Percentiles rank a stretch among this genome's conserved stretches.
These are phyloP conservation scores for Manacus vitellinus DNA, from an alignment of 2,113 vertebrate species.

Conservation along the genomic window DNA sequence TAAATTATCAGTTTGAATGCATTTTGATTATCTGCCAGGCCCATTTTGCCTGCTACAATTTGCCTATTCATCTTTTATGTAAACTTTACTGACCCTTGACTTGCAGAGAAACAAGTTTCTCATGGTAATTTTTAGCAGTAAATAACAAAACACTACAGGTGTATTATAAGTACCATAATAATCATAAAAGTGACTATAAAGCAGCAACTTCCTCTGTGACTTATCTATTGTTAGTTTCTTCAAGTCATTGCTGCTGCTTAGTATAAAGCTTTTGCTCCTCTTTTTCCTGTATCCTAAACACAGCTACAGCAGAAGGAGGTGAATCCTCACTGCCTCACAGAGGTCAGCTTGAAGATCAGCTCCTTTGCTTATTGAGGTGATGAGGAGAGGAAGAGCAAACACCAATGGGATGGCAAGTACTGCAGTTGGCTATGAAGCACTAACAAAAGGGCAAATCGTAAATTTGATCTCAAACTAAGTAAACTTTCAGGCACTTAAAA, in stretches of 20 bases:
- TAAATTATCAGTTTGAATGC: conserved; percentile 32
- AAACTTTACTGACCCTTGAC: background rate
- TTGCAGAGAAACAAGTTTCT: conserved; percentile 8
- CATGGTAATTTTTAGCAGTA: conserved; percentile 20
- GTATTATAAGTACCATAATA: background rate
- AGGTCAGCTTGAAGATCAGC: background rate
- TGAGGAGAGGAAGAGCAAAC: background rate
- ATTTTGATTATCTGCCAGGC: background rate
- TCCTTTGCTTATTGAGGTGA: background rate
- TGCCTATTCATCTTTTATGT: conserved; percentile 8
- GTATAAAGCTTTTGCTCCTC: background rate
- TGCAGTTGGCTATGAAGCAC: background rate
- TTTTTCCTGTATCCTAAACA: background rate
- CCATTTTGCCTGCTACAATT: background rate
- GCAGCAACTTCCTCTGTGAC: background rate
- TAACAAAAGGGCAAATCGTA: background rate
- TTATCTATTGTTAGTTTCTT: background rate
- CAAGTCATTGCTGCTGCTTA: background rate
- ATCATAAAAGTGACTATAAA: background rate
- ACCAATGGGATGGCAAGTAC: background rate
- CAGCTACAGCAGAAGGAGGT: background rate
- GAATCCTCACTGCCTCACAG: background rate
- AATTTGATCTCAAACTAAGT: background rate
- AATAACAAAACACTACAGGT: background rate
- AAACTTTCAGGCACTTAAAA: background rate